These are phyloP conservation scores for Zapornia atra DNA, from an alignment of 2,113 vertebrate genomes.

Conservation along the genomic window DNA sequence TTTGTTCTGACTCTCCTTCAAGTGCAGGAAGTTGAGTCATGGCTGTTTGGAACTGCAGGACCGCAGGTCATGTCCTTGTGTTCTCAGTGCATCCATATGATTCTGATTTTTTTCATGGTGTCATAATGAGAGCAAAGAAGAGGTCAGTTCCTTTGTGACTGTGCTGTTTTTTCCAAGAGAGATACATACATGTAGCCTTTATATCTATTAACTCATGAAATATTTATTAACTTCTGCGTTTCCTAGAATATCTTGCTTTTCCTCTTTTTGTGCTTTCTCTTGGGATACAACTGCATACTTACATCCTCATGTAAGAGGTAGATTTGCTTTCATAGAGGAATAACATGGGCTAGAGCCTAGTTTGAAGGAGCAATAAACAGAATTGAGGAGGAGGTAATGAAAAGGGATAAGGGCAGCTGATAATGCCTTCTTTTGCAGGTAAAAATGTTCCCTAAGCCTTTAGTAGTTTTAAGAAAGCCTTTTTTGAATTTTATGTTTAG, in stretches of 20 bases:
- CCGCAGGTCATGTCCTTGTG: constrained; percentile 21
- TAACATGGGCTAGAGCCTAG: not conserved
- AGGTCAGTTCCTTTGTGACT: not conserved
- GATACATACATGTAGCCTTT: not conserved
- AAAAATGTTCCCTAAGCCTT: not conserved
- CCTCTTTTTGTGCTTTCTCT: not conserved
- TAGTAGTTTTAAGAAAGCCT: not conserved
- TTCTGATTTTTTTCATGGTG: not conserved
- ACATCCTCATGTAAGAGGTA: not conserved
- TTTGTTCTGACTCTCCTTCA: not conserved
- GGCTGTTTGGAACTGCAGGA: not conserved
- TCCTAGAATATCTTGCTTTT: not conserved
- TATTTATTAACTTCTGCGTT: not conserved
- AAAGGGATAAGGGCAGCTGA: not conserved
- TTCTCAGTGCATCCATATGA: not conserved
- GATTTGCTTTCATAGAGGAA: not conserved
- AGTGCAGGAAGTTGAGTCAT: constrained; percentile 55
- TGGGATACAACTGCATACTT: not conserved
- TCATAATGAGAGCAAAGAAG: not conserved
- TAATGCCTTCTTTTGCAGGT: not conserved
- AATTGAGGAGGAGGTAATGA: not conserved
- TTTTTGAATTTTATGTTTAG: not conserved
- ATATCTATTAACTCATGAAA: not conserved
- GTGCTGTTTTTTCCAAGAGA: not conserved
- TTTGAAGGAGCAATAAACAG: not conserved